Base-by-base conservation (phyloP, 2,113 vertebrate genomes). In the Sinocyclocheilus maitianheensis region DNA sequence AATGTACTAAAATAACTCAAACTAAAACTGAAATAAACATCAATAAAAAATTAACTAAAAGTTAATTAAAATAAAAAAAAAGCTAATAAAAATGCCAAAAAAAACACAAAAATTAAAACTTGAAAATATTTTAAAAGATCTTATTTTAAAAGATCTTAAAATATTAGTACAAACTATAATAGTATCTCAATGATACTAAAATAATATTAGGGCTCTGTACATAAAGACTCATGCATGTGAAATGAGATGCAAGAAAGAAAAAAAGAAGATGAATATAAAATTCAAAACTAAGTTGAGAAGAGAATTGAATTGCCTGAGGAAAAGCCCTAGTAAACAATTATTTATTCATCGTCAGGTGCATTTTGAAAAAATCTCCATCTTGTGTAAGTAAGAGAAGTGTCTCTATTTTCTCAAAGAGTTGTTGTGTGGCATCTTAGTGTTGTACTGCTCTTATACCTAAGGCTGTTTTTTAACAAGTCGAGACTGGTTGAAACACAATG, bases 401-500 rank as follows among this genome's bases (percentile, higher is more conserved):
- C 26, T 18, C 26, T 58, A 9, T 77, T 77, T 77, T 77, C 11
- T 43, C 12, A 51, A 76, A 76, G 74, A 48, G 69, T 71, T 71
- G 7, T 84, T 74, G 34, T 78, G 26, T 85, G 26, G 26, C 63
- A 67, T 30, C 8, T 34, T 55, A 2, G 18, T 48, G 13, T 69
- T 65, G 24, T 65, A 77, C 43, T 63, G 22, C 43, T 62, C 24
- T 77, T 34, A 30, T 30, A 67, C 40, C 34, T 72, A 72, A 79
- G 84, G 76, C 63, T 53, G 37, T 86, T 62, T 77, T 30, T 76
- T 72, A 55, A 77, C 24, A 26, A 77, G 60, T 81, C 69, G 81
- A 76, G 72, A 65, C 67, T 60, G 46, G 71, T 60, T 67, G 24
- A 86, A 81, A 86, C 24, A 86, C 53, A 86, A 37, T 37, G 84